Evolutionary conservation across 1,140 invertebrate genomes (phyloP).

Genomic region (Lutraria rhynchaena): DNA sequence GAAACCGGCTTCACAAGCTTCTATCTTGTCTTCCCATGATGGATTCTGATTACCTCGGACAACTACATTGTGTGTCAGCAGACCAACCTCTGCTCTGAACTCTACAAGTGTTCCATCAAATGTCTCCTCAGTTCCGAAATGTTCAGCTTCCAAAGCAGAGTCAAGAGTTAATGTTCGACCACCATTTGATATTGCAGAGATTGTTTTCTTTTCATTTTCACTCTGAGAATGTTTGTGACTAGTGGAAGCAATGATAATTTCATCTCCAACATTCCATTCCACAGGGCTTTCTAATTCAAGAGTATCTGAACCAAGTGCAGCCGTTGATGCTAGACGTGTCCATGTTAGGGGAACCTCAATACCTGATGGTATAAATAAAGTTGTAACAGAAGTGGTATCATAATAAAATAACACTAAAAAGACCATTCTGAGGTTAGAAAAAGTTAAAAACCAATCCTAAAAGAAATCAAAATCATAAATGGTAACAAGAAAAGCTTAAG

Average conservation of each 20-base stretch:
- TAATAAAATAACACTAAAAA: not conserved
- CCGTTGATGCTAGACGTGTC: constrained; percentile 75
- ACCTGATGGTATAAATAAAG: constrained; percentile 5
- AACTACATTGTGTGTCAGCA: constrained; percentile 76
- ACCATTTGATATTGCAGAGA: constrained; percentile 69
- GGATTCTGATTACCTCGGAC: constrained; percentile 69
- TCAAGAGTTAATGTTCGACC: constrained; percentile 70
- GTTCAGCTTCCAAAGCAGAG: constrained; percentile 65
- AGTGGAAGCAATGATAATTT: constrained; percentile 81
- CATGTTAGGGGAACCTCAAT: constrained; percentile 69
- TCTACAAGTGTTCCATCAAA: constrained; percentile 68
- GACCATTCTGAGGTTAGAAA: no score
- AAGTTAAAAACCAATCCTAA: no score
- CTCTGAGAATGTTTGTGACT: constrained; percentile 71
- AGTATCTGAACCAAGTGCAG: constrained; percentile 61
- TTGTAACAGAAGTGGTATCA: not conserved
- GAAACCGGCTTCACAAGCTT: constrained; percentile 77
- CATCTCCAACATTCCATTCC: constrained; percentile 76
- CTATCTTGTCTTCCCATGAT: constrained; percentile 70
- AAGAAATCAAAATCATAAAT: no score
- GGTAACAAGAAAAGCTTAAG: no score
- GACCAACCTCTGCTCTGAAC: constrained; percentile 76
- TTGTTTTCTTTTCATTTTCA: constrained; percentile 75
- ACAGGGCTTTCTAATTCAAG: constrained; percentile 69
- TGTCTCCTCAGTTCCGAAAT: constrained; percentile 63